Conservation (phyloP, 2,888 invertebrate genomes). For the Prenolepis imparis region DNA sequence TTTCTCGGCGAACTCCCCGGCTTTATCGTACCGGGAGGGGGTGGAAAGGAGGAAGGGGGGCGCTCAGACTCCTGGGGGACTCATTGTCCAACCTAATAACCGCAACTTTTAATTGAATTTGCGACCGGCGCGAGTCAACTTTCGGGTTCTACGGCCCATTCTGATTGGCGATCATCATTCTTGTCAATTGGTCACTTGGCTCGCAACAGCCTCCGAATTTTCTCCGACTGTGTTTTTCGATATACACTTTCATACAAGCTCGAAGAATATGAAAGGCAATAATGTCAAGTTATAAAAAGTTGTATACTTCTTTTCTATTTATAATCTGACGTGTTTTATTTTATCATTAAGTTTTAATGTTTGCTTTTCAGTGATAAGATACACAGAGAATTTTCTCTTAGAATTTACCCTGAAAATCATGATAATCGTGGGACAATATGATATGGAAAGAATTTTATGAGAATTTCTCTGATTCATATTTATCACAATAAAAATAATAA, state of each 20-base stretch:
- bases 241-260: background rate
- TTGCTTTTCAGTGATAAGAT: no score
- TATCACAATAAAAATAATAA: no score
- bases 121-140: slow-evolving; percentile 82
- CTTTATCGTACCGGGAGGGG: slow-evolving; percentile 48
- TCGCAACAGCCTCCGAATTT: slow-evolving; percentile 57
- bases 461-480: no score
- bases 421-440: no score
- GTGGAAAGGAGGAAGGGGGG: background rate
- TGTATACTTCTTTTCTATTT: background rate
- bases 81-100: slow-evolving; percentile 85
- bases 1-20: slow-evolving; percentile 66
- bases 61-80: slow-evolving; percentile 74
- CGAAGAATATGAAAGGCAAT: background rate
- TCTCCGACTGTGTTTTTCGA: background rate
- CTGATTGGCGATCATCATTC: slow-evolving; percentile 77
- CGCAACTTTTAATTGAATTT: slow-evolving; percentile 86
- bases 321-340: background rate
- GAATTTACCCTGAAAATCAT: no score
- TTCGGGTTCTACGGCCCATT: slow-evolving; percentile 76
- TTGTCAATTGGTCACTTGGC: slow-evolving; percentile 69
- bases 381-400: no score
- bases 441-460: no score
- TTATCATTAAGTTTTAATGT: no score
- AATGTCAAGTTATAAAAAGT: background rate